phyloP scores from a whole-genome alignment of 1,140 invertebrate genomes.

The Trichonephila inaurata region DNA sequence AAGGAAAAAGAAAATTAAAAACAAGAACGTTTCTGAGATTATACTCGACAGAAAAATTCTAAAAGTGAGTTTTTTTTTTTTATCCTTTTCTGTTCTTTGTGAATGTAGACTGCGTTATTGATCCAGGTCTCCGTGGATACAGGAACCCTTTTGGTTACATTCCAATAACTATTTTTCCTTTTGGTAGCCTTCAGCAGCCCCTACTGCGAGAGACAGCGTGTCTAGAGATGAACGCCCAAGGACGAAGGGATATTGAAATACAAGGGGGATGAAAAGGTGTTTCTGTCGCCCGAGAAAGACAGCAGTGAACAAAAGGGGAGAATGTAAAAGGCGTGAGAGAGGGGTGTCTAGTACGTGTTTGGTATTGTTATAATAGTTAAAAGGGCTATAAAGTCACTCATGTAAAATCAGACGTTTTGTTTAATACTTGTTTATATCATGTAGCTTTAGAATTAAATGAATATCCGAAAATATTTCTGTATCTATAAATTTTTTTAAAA shows the following conservation, averaged over 20 bases:
- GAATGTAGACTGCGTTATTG: constrained; percentile 34
- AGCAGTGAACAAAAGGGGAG: not conserved
- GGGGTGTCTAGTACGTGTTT: not conserved
- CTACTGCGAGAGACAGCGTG: constrained; percentile 57
- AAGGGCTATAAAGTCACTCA: not conserved
- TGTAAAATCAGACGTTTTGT: no score
- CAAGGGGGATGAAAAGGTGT: not conserved
- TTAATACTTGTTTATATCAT: no score
- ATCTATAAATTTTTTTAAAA: no score
- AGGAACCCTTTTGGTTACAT: constrained; percentile 61
- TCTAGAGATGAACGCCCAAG: constrained; percentile 42
- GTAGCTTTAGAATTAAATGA: no score
- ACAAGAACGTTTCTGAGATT: not conserved
- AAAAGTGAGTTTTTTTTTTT: not conserved
- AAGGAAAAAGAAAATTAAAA: not conserved
- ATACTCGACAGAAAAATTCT: constrained; percentile 3
- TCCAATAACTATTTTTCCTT: constrained; percentile 69
- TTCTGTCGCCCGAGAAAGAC: not conserved
- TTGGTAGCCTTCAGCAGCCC: not conserved
- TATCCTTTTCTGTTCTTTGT: not conserved
- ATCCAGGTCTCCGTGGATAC: constrained; percentile 45
- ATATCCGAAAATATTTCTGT: no score
- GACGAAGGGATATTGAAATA: not conserved
- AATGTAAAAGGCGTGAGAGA: not conserved
- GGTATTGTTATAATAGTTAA: no score